These are phyloP conservation scores for Galaxias olidus DNA, from an alignment of 2,797 vertebrate genomes.

Conservation along the genomic window DNA sequence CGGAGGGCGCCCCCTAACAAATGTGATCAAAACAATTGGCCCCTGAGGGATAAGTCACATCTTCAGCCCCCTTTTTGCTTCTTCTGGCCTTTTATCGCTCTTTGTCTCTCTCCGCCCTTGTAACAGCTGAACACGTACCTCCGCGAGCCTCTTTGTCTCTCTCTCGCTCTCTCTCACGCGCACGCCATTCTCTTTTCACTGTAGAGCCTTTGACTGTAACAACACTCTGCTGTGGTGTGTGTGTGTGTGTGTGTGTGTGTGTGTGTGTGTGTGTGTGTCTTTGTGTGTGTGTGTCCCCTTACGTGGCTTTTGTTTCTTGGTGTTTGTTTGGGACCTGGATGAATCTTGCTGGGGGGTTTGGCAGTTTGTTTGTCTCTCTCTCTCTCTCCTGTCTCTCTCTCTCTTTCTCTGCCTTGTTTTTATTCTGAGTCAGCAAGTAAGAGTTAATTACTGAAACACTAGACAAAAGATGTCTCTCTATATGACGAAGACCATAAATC, in stretches of 20 bases:
- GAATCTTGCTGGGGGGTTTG: slow-evolving; percentile 47
- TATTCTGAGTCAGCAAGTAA: slow-evolving; percentile 47
- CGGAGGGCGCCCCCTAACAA: slow-evolving; percentile 76
- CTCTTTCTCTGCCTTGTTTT: no score
- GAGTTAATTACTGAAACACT: slow-evolving; percentile 42
- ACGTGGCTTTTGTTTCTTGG: slow-evolving; percentile 30
- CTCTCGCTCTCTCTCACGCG: slow-evolving; percentile 61
- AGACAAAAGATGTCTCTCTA: slow-evolving; percentile 39
- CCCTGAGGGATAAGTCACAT: slow-evolving; percentile 87
- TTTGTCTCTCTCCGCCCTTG: slow-evolving; percentile 16
- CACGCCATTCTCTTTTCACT: not conserved
- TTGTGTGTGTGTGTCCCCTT: slow-evolving; percentile 47
- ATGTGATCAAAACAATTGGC: slow-evolving; percentile 86
- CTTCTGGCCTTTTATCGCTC: slow-evolving; percentile 67
- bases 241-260: slow-evolving; percentile 58
- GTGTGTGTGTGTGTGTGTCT: slow-evolving; percentile 53
- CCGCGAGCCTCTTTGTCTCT: slow-evolving; percentile 64
- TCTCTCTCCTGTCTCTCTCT: no score
- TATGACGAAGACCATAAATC: slow-evolving; percentile 9
- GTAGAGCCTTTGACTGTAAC: slow-evolving; percentile 38
- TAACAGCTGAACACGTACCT: slow-evolving; percentile 23
- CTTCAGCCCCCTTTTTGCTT: slow-evolving; percentile 72
- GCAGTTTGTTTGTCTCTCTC: slow-evolving; percentile 3
- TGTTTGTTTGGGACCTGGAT: slow-evolving; percentile 40
- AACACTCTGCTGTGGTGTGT: slow-evolving; percentile 64